Percentiles rank a stretch among this genome's conserved stretches.
phyloP scores from a whole-genome alignment of 2,888 invertebrate species.

The Caenorhabditis sp. region DNA sequence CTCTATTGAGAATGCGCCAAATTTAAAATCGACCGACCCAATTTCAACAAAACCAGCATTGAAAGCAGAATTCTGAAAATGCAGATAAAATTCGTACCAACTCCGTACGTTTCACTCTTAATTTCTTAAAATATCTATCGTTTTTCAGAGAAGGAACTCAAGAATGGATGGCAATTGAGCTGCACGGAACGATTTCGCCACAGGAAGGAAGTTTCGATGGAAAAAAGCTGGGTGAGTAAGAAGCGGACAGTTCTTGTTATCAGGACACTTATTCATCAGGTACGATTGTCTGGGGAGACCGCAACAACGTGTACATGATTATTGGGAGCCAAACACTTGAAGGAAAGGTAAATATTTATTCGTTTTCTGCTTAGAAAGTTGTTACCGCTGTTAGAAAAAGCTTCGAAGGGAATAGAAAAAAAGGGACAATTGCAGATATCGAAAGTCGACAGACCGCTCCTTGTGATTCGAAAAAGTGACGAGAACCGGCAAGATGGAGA shows the following conservation, averaged over 20 bases:
- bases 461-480: slow-evolving; percentile 50
- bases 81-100: slow-evolving; percentile 27
- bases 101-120: slow-evolving; percentile 1
- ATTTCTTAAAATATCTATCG: neutral
- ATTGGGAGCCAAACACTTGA: slow-evolving; percentile 70
- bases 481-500: slow-evolving; percentile 13
- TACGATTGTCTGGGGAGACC: slow-evolving; percentile 66
- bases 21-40: slow-evolving; percentile 5
- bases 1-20: slow-evolving; percentile 12
- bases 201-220: slow-evolving; percentile 35
- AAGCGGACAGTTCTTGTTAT: neutral
- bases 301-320: slow-evolving; percentile 62
- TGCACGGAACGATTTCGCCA: slow-evolving; percentile 64
- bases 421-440: slow-evolving; percentile 43
- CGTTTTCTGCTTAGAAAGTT: neutral
- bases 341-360: slow-evolving; percentile 62
- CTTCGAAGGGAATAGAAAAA: neutral
- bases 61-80: slow-evolving; percentile 1
- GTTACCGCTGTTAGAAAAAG: neutral
- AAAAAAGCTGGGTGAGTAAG: slow-evolving; percentile 28
- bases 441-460: slow-evolving; percentile 61
- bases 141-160: slow-evolving; percentile 61
- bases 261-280: slow-evolving; percentile 41
- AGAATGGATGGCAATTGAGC: slow-evolving; percentile 72
- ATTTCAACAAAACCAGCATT: neutral